These are phyloP conservation scores for Sarcophilus harrisii DNA, from an alignment of 2,797 vertebrate genomes.

Conservation along the genomic window DNA sequence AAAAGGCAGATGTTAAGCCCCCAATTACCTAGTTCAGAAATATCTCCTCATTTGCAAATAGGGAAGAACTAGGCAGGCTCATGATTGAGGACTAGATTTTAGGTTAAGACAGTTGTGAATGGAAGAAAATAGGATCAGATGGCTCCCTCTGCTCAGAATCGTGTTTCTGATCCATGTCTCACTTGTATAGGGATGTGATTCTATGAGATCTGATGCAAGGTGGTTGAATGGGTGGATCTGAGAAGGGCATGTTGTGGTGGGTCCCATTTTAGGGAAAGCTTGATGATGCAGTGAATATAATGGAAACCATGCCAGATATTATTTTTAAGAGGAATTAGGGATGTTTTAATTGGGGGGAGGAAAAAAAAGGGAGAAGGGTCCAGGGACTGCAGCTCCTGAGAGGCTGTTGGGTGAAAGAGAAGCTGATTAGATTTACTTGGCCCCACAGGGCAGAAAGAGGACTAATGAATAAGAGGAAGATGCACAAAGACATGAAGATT, in stretches of 20 bases:
- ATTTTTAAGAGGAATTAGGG: background rate
- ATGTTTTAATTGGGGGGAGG: background rate
- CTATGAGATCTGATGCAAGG: background rate
- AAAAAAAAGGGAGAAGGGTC: background rate
- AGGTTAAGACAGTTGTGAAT: background rate
- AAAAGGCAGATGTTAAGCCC: background rate
- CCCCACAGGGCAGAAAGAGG: background rate
- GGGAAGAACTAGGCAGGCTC: background rate
- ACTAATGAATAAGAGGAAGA: background rate
- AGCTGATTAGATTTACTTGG: background rate
- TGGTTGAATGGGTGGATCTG: background rate
- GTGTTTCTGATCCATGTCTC: background rate
- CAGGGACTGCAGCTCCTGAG: background rate
- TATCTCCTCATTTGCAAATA: background rate
- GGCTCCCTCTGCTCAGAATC: background rate
- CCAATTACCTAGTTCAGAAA: background rate
- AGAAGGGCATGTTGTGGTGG: background rate
- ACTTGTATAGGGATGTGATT: background rate
- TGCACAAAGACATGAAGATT: background rate
- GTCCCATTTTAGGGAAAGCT: background rate
- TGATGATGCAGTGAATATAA: background rate
- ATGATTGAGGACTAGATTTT: background rate
- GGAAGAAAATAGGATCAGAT: background rate
- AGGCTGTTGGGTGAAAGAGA: background rate
- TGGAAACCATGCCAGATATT: background rate